Evolutionary conservation across 2,113 vertebrate genomes (phyloP), one percentile per base, ranked within the genome.

Genomic region (Coturnix japonica): DNA sequence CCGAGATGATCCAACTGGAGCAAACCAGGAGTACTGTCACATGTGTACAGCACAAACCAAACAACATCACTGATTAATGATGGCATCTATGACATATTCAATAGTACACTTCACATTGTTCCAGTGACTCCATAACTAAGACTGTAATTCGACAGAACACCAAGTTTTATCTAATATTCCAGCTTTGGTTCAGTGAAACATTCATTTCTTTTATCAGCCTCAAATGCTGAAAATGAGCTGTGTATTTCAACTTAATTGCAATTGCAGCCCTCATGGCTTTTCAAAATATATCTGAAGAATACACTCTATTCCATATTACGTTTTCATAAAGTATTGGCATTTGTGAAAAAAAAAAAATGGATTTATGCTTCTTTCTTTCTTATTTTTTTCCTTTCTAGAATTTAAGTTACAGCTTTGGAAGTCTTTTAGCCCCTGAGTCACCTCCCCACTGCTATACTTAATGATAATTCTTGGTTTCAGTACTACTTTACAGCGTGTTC

Each of bases 381-480:
- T 37, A 37, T 37, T 37, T 37, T 37, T 37, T 37, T 37, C 37
- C 37, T 37, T 37, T 77, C 77, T 22, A 35, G 35, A 54, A 85
- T 18, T 87, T 85, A 72, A 82, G 43, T 91, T 60, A 9, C 19
- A 77, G 19, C 28, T 92, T 70, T n/a, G 9, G 41, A 31, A 76
- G 28, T 13, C 4, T 41, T 71, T 67, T 25, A 69, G 47, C 74
- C 60, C 47, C 33, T 70, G 72, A 79, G 59, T 44, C 74, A 77
- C 64, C 69, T 87, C 74, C 80, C 78, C 28, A 83, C 78, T 81
- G 77, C 33, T 85, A 65, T 30, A 28, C 56, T 93, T 93, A 91
- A 89, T 95, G 31, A 90, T 59, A 93, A 81, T 67, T 85, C 11
- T 90, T 94, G 61, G 23, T 83, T 88, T 80, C 64, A 64, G 13